Conservation (phyloP, 2,113 vertebrate species). For the Syngnathus floridae region DNA sequence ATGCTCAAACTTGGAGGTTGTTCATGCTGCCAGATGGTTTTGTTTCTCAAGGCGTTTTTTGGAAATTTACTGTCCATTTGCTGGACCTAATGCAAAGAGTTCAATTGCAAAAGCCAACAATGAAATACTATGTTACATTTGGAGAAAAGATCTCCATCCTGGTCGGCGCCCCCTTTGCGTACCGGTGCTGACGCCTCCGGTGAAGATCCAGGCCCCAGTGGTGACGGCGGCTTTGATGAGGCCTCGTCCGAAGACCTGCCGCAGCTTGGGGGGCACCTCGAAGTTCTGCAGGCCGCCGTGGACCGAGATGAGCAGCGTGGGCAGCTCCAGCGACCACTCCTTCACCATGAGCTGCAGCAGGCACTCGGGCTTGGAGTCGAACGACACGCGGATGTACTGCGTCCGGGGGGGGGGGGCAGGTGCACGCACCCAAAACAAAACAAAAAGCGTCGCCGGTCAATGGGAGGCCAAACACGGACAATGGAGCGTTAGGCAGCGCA, state of each 20-base stretch:
- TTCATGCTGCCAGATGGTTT: no score
- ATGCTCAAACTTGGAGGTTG: no score
- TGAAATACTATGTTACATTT: no score
- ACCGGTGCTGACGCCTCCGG: slow-evolving; percentile 92
- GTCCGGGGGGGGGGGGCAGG: not conserved
- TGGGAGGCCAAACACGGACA: no score
- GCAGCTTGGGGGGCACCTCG: slow-evolving; percentile 90
- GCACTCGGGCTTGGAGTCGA: slow-evolving; percentile 86
- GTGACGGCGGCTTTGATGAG: slow-evolving; percentile 95
- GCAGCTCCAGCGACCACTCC: slow-evolving; percentile 94
- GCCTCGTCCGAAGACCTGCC: slow-evolving; percentile 95
- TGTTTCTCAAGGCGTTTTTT: no score
- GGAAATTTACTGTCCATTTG: no score
- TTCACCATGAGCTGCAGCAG: slow-evolving; percentile 95
- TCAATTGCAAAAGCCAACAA: no score
- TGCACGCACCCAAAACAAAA: no score
- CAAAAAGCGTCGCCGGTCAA: no score
- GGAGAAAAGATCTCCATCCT: no score
- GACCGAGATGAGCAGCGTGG: slow-evolving; percentile 90
- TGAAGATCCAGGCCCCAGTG: slow-evolving; percentile 98
- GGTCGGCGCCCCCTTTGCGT: not conserved
- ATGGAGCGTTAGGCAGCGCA: no score
- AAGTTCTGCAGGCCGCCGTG: slow-evolving; percentile 97
- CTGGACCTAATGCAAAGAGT: no score
- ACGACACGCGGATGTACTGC: slow-evolving; percentile 89